Evolutionary conservation across 2,888 invertebrate species (phyloP).

Genomic region (Pachymerium ferrugineum): DNA sequence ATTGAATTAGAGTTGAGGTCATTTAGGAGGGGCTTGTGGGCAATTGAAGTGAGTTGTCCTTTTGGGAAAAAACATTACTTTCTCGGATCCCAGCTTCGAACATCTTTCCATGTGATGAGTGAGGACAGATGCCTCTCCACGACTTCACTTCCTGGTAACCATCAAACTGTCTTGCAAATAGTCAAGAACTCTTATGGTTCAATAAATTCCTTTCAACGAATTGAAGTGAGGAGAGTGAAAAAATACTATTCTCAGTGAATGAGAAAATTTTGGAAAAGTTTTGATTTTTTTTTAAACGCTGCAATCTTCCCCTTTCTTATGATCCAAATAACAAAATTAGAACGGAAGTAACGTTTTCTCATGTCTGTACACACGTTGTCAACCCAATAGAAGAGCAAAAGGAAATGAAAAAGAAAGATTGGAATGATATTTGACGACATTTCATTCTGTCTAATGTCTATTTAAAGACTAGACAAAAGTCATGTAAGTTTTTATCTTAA

Average conservation of each 20-base stretch:
- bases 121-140: background rate
- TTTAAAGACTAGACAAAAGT: no score
- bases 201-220: constrained; percentile 12
- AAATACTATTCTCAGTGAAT: background rate
- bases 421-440: no score
- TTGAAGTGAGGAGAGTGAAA: background rate
- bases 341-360: no score
- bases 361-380: no score
- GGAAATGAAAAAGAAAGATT: background rate
- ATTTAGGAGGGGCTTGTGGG: no score
- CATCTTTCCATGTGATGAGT: background rate
- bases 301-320: background rate
- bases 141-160: background rate
- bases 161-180: constrained; percentile 11
- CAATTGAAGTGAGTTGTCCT: no score
- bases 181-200: background rate
- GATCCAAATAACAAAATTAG: no score
- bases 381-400: background rate
- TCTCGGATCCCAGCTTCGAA: no score
- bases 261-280: background rate
- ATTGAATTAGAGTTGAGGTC: no score
- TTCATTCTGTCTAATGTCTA: no score
- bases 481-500: no score
- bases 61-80: no score
- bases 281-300: background rate